phyloP scores from a whole-genome alignment of 2,113 vertebrate genomes.

The Riparia riparia region DNA sequence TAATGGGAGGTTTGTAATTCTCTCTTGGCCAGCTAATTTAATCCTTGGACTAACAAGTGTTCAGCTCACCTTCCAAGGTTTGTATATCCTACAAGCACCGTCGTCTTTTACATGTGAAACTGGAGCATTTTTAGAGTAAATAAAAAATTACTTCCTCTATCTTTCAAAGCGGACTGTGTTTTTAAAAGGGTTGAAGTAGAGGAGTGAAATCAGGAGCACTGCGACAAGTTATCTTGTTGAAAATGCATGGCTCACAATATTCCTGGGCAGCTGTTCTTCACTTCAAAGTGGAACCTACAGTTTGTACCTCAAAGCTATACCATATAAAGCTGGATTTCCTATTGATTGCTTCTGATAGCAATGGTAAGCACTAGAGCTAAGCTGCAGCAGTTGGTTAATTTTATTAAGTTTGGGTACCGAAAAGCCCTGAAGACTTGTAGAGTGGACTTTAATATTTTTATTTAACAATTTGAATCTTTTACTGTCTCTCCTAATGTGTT shows the following conservation, averaged over 20 bases:
- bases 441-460: conserved; percentile 58
- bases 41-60: not conserved
- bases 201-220: not conserved
- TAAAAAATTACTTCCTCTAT: not conserved
- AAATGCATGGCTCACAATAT: not conserved
- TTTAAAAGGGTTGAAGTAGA: not conserved
- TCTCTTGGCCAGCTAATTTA: not conserved
- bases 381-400: conserved; percentile 44
- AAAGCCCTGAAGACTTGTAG: conserved; percentile 38
- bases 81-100: not conserved
- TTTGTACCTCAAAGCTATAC: not conserved
- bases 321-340: not conserved
- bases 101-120: not conserved
- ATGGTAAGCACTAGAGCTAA: not conserved
- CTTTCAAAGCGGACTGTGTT: not conserved
- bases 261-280: not conserved
- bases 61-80: not conserved
- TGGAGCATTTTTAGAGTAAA: not conserved
- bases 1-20: not conserved
- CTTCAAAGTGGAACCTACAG: not conserved
- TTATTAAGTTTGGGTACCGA: conserved; percentile 45
- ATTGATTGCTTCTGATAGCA: conserved; percentile 24
- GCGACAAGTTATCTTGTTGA: not conserved
- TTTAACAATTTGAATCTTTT: conserved; percentile 58
- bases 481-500: conserved; percentile 50